Conservation (phyloP, 2,888 invertebrate genomes). For the Serrognathus titanus region DNA sequence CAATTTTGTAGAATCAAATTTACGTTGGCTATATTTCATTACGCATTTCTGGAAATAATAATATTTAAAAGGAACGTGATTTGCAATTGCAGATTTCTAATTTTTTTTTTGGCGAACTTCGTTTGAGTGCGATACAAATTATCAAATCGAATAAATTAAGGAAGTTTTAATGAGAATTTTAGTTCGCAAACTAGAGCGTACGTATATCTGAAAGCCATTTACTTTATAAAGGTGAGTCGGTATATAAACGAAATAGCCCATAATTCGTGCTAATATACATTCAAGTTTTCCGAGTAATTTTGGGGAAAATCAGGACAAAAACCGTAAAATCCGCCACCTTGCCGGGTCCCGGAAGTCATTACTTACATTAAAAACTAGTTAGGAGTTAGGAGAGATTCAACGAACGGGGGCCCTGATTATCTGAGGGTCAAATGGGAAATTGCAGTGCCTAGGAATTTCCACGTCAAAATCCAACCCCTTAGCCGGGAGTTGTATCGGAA, state of each 20-base stretch:
- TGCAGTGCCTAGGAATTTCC: slow-evolving; percentile 28
- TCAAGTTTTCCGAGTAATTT: slow-evolving; percentile 31
- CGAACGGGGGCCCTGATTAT: slow-evolving; percentile 28
- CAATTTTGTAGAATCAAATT: too few species aligned
- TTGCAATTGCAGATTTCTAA: too few species aligned
- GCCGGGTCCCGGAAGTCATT: slow-evolving; percentile 34
- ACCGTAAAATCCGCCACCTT: slow-evolving; percentile 34
- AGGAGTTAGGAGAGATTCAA: slow-evolving; percentile 33
- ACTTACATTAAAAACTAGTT: slow-evolving; percentile 38
- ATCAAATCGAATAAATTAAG: too few species aligned
- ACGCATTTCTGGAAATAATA: too few species aligned
- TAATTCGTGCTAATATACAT: slow-evolving; percentile 30
- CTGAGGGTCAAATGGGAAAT: slow-evolving; percentile 34
- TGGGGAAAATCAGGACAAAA: slow-evolving; percentile 31
- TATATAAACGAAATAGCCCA: slow-evolving; percentile 23
- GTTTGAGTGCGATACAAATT: too few species aligned
- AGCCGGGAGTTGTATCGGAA: too few species aligned
- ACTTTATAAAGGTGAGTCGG: slow-evolving; percentile 15
- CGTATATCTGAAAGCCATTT: slow-evolving; percentile 5
- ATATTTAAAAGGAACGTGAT: too few species aligned
- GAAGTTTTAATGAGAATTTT: too few species aligned
- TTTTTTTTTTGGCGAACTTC: too few species aligned
- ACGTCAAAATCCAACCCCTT: too few species aligned
- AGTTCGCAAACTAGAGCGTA: too few species aligned
- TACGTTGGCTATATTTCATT: too few species aligned